Evolutionary conservation across 2,797 vertebrate species (phyloP), one percentile per base, ranked within the genome.

Genomic region (Enteromius thamalakanensis): DNA sequence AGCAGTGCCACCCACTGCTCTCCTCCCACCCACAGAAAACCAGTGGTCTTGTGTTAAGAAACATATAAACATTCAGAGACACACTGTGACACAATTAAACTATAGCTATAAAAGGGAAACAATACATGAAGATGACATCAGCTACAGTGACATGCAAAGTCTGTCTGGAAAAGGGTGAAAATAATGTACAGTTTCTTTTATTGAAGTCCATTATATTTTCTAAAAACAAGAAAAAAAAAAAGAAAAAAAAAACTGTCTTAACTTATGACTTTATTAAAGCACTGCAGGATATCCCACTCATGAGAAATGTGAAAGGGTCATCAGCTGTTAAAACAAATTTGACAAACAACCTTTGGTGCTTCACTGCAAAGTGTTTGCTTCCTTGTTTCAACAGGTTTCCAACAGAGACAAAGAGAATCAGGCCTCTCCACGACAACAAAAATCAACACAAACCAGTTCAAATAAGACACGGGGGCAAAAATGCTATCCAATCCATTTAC

Each of bases 371-470:
- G 14, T 34, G 14, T 81, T 60, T 53, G 60, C 34, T 75, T 67
- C 23, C 40, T 64, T 58, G 67, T 81, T 64, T 62, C 2, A 53
- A 53, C 49, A 17, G 29, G 81, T 86, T 80, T 37, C 80, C 76
- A 47, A 37, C 60, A 76, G 77, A 62, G 77, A 88, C 49, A 37
- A 78, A 78, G 1, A 26, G 7, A 83, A 72, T 64, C 65, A 42
- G 42, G 40, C 47, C 62, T 55, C n/a, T 15, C 58, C 80, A 51
- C 26, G 60, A 83, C 49, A 51, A 76, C 77, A 32, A 34, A 79
- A 23, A 23, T 49, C 62, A 81, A 78, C 40, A 64, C 23, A 64
- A 70, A 64, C 64, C 2, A 69, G 70, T 55, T 87, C 34, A 80
- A 72, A 77, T 69, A 55, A 51, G 40, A 74, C 14, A 19, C 15